These are phyloP conservation scores for Sylvietta virens DNA, from an alignment of 2,113 vertebrate genomes.

Conservation along the genomic window DNA sequence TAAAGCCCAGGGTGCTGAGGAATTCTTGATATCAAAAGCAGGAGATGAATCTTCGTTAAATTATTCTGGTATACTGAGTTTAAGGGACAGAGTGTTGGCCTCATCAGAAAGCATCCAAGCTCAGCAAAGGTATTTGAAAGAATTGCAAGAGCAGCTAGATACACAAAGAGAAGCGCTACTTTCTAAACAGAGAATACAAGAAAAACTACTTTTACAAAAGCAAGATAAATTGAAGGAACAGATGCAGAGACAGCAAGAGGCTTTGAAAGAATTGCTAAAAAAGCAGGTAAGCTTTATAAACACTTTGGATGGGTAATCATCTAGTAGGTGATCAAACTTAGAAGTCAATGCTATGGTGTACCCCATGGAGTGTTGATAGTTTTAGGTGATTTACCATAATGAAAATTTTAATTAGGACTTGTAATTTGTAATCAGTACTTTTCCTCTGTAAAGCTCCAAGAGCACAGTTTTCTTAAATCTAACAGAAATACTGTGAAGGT, in stretches of 20 bases:
- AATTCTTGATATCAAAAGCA: background rate
- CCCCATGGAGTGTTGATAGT: background rate
- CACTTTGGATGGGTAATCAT: background rate
- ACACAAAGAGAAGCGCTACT: constrained; percentile 64
- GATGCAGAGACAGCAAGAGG: constrained; percentile 64
- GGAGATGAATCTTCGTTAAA: background rate
- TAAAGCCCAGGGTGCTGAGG: background rate
- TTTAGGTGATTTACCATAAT: background rate
- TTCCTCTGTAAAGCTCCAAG: background rate
- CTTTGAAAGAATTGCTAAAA: constrained; percentile 61
- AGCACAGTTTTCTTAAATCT: background rate
- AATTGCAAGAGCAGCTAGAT: constrained; percentile 63
- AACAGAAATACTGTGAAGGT: background rate
- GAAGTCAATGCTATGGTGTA: background rate
- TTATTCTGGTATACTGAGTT: constrained; percentile 24
- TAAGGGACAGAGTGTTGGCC: constrained; percentile 30
- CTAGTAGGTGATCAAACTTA: background rate
- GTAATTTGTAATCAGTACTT: background rate
- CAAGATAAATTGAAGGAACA: constrained; percentile 67
- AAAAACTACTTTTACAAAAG: constrained; percentile 59
- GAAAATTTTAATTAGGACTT: background rate
- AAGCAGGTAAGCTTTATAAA: constrained; percentile 69
- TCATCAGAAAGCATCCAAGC: constrained; percentile 51
- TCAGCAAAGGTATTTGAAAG: constrained; percentile 66
- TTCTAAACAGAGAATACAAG: constrained; percentile 67